Conservation (phyloP, 2,113 vertebrate genomes). For the Danionella cerebrum region DNA sequence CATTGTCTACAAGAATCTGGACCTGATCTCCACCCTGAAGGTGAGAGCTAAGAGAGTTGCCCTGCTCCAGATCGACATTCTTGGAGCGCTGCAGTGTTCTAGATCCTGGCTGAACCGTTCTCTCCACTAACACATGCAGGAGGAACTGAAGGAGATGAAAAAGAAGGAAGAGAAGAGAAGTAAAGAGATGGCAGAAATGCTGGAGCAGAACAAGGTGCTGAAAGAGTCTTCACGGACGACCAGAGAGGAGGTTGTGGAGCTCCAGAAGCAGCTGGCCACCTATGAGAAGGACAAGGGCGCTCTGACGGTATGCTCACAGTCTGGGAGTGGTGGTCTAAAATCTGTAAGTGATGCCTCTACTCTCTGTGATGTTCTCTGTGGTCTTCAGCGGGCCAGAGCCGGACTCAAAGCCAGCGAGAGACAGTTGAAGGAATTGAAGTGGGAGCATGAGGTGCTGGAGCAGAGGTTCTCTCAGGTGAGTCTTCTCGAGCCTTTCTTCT, state of each 20-base stretch:
- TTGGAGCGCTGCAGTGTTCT: too few relatives aligned
- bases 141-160: constrained; percentile 67
- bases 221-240: constrained; percentile 62
- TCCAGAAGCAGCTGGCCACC: constrained; percentile 59
- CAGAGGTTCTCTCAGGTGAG: constrained; percentile 78
- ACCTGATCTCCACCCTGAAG: constrained; percentile 70
- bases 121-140: constrained; percentile 62
- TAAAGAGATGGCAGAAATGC: constrained; percentile 62
- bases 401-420: constrained; percentile 65
- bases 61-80: too few relatives aligned
- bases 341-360: not conserved
- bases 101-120: too few relatives aligned
- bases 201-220: constrained; percentile 66
- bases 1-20: constrained; percentile 65
- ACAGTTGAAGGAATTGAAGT: constrained; percentile 69
- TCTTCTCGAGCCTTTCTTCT: not conserved
- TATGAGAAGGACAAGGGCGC: constrained; percentile 62
- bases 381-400: constrained; percentile 62
- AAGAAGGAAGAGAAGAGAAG: constrained; percentile 58
- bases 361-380: not conserved
- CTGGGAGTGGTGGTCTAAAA: not conserved
- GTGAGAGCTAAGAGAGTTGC: too few relatives aligned
- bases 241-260: constrained; percentile 55
- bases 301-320: constrained; percentile 56
- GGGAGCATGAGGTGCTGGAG: constrained; percentile 72